These are phyloP conservation scores for Caenorhabditis plicata DNA, from an alignment of 2,888 invertebrate species.

Conservation along the genomic window DNA sequence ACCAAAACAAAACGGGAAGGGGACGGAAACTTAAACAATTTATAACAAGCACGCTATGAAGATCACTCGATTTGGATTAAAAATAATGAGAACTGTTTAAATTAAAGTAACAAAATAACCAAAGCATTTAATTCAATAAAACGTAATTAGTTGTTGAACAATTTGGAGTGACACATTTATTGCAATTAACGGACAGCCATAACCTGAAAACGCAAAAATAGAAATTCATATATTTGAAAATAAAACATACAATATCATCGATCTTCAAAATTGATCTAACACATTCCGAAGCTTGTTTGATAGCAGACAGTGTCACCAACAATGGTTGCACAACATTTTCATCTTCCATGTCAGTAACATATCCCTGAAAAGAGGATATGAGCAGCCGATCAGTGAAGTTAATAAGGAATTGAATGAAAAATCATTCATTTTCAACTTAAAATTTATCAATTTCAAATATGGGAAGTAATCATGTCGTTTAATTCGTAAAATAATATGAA, in stretches of 20 bases:
- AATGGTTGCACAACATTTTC: slow-evolving; percentile 97
- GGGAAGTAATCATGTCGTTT: too few species aligned
- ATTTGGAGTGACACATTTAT: neutral
- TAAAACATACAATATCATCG: slow-evolving; percentile 83
- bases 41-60: slow-evolving; percentile 8
- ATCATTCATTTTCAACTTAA: neutral
- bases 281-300: slow-evolving; percentile 92
- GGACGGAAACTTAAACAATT: slow-evolving; percentile 1
- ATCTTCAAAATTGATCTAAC: slow-evolving; percentile 97
- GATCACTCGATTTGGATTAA: slow-evolving; percentile 5
- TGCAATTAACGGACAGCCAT: slow-evolving; percentile 52
- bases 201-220: slow-evolving; percentile 40
- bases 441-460: slow-evolving; percentile 1
- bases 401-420: neutral
- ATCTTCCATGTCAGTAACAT: slow-evolving; percentile 91
- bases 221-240: neutral
- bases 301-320: slow-evolving; percentile 87
- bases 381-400: too few species aligned
- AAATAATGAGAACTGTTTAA: neutral
- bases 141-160: too few species aligned
- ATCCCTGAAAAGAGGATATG: slow-evolving; percentile 74
- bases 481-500: slow-evolving; percentile 2
- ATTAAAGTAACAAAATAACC: neutral
- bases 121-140: neutral
- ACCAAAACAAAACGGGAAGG: slow-evolving; percentile 1